Percentiles rank a stretch among this genome's conserved stretches.
phyloP scores from a whole-genome alignment of 2,113 vertebrate genomes.

The Alosa alosa region DNA sequence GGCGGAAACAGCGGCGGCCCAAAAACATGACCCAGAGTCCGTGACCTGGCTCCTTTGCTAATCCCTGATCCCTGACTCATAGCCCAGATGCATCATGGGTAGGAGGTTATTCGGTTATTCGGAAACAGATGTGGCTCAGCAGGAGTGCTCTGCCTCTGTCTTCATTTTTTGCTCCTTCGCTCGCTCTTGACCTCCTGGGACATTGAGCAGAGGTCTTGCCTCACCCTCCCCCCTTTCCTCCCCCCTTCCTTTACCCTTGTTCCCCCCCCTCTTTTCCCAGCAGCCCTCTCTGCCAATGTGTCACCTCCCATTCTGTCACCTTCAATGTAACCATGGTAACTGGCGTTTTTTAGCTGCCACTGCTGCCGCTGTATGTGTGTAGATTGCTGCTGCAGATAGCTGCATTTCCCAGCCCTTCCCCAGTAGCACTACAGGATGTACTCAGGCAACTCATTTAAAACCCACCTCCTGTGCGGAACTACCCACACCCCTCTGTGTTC shows the following conservation, averaged over 20 bases:
- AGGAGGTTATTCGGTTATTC: not conserved
- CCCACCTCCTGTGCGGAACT: not conserved
- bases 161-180: not conserved
- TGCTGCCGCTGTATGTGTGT: conserved; percentile 39
- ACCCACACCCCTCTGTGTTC: not conserved
- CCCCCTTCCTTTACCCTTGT: not conserved
- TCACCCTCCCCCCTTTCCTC: not conserved
- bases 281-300: conserved; percentile 22
- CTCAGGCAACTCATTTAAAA: not conserved
- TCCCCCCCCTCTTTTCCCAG: not conserved
- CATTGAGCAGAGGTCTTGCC: conserved; percentile 21
- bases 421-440: conserved; percentile 13
- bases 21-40: conserved; percentile 4
- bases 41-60: not conserved
- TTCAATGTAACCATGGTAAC: conserved; percentile 67
- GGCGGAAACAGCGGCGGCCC: not conserved
- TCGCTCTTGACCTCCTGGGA: not conserved
- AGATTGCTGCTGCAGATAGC: conserved; percentile 52
- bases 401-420: conserved; percentile 56
- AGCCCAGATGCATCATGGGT: not conserved
- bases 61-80: not conserved
- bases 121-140: not conserved
- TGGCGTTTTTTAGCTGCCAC: not conserved
- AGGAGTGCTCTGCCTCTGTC: not conserved
- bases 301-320: conserved; percentile 60